Conservation (phyloP, 2,888 invertebrate genomes). For the Cryptosula pallasiana region DNA sequence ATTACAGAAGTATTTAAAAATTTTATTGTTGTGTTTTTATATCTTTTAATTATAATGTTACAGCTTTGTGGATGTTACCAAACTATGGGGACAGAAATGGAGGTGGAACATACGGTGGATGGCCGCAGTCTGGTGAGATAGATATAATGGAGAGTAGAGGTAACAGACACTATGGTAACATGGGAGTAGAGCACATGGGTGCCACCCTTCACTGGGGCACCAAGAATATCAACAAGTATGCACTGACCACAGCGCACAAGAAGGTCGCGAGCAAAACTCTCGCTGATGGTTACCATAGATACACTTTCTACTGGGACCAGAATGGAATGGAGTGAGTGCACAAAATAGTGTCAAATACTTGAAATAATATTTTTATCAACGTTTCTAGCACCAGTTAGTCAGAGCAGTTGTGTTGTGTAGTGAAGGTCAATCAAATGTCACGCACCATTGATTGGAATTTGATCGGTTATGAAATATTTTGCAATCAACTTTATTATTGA, state of each 20-base stretch:
- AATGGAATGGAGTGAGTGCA: conserved; percentile 36
- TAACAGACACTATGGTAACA: conserved; percentile 23
- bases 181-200: conserved; percentile 42
- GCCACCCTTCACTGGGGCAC: conserved; percentile 68
- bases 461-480: too few relatives aligned
- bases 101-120: conserved; percentile 61
- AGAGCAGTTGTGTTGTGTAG: too few relatives aligned
- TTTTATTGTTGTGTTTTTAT: too few relatives aligned
- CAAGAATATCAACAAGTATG: conserved; percentile 47
- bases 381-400: too few relatives aligned
- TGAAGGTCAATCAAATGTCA: too few relatives aligned
- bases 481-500: too few relatives aligned
- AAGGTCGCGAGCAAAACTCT: conserved; percentile 28
- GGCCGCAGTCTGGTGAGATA: conserved; percentile 70
- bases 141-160: conserved; percentile 64
- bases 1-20: not conserved
- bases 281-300: conserved; percentile 61
- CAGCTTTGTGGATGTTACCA: conserved; percentile 70
- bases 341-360: too few relatives aligned
- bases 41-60: too few relatives aligned
- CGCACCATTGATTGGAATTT: too few relatives aligned
- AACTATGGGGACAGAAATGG: conserved; percentile 43
- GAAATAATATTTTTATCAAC: too few relatives aligned
- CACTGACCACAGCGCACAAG: not conserved
- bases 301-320: conserved; percentile 63